Percentiles rank a stretch among this genome's conserved stretches.
phyloP scores from a whole-genome alignment of 2,888 invertebrate genomes.

The Pristionchus japonicus region DNA sequence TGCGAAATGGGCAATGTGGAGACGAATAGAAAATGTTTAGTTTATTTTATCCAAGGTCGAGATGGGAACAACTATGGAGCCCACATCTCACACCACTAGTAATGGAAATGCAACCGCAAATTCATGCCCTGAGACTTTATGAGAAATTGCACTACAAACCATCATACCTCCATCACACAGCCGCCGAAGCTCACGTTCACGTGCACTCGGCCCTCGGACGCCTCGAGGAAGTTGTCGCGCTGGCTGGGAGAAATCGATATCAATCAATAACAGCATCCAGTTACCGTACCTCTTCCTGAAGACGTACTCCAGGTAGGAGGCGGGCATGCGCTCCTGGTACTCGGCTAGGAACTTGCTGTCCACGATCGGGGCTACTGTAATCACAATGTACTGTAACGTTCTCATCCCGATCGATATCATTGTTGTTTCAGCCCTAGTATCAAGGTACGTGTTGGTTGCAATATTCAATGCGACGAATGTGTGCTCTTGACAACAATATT shows the following conservation, averaged over 20 bases:
- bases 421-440: too few relatives aligned
- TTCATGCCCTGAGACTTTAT: background rate
- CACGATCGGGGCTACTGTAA: slow-evolving; percentile 68
- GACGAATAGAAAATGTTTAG: too few relatives aligned
- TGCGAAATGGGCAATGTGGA: too few relatives aligned
- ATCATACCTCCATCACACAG: background rate
- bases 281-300: slow-evolving; percentile 77
- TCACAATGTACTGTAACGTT: background rate
- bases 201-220: background rate
- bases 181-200: slow-evolving; percentile 34
- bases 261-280: background rate
- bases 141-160: too few relatives aligned
- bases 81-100: too few relatives aligned
- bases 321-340: slow-evolving; percentile 75
- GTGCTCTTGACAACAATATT: too few relatives aligned
- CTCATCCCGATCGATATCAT: background rate
- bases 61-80: too few relatives aligned
- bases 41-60: too few relatives aligned
- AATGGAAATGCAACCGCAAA: background rate
- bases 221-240: slow-evolving; percentile 43
- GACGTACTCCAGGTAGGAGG: slow-evolving; percentile 79
- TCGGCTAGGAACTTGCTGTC: slow-evolving; percentile 79
- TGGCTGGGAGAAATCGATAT: slow-evolving; percentile 16
- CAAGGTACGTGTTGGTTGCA: too few relatives aligned
- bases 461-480: too few relatives aligned